A percentile compares a stretch with the other conserved stretches of the same genome.
phyloP scores from a whole-genome alignment of 2,888 invertebrate genomes.

The Aleiodes leptofemur region DNA sequence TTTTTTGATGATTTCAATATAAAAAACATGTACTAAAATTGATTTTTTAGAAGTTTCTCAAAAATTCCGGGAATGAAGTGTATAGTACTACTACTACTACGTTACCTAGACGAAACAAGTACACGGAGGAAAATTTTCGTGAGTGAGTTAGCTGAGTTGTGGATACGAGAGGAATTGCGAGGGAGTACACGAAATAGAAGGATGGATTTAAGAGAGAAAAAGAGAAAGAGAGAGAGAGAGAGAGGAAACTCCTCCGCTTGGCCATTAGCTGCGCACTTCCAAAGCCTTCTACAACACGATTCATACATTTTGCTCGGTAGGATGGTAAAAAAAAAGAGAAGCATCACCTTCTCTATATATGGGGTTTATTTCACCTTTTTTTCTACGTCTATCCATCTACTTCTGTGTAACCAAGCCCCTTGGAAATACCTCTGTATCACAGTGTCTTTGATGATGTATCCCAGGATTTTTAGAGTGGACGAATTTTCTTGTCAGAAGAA shows the following conservation, averaged over 20 bases:
- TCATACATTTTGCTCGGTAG: conserved; percentile 72
- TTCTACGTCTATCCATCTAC: conserved; percentile 32
- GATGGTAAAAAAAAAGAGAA: conserved; percentile 65
- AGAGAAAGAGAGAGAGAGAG: conserved; percentile 53
- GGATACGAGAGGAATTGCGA: conserved; percentile 18
- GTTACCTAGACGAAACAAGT: too few species aligned
- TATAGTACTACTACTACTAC: conserved; percentile 23
- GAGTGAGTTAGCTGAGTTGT: conserved; percentile 54
- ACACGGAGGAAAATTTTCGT: conserved; percentile 48
- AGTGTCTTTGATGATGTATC: too few species aligned
- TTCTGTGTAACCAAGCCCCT: conserved; percentile 45
- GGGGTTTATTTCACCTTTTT: neutral
- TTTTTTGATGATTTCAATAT: too few species aligned
- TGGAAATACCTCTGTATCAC: conserved; percentile 51
- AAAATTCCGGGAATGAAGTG: conserved; percentile 32
- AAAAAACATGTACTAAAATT: too few species aligned
- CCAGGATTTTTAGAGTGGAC: too few species aligned
- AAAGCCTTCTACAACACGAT: conserved; percentile 73
- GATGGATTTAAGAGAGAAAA: conserved; percentile 68
- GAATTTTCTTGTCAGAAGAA: neutral
- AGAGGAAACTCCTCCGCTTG: conserved; percentile 66
- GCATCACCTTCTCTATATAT: neutral
- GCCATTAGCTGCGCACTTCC: conserved; percentile 71
- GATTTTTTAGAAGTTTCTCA: too few species aligned
- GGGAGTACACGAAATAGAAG: conserved; percentile 40